Base-by-base conservation (phyloP, 64 coral and sea anemone species). In the Acropora yongei region DNA sequence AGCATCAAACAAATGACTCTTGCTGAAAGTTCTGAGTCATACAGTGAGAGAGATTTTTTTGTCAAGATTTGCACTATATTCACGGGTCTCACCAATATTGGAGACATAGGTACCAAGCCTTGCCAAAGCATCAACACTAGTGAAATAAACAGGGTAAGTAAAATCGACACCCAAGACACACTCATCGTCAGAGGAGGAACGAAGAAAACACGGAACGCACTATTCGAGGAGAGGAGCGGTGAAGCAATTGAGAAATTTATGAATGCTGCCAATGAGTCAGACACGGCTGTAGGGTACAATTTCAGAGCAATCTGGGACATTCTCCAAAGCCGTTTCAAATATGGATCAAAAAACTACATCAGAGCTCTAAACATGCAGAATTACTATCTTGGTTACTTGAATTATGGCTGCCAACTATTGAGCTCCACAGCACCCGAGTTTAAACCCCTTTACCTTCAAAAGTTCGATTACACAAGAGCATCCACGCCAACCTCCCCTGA, bases 301-400 rank as follows among this genome's bases (percentile, higher is more conserved):
- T 90, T 90, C 46, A 42, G 41, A 39, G 41, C 88, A n/a, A 80
- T 95, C 8, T 95, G 93, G 93, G 57, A 73, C 47, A 74, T 95
- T 49, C 75, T 95, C 1, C 90, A 95, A 87, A 72, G 71, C 8
- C 89, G 81, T 12, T 65, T 55, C 17, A 0, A 84, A 14, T 3
- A 67, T 39, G 66, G 72, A 19, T 76, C 72, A 44, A 6, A 57
- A 0, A 91, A 91, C 57, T 46, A 74, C 14, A 40, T 75, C 41
- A 83, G 79, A 82, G 80, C 68, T 46, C 10, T 72, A 30, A 91
- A 82, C 78, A 6, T 91, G 40, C 47, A 91, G 44, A 84, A 91
- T 71, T 91, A 84, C 55, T 84, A 47, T 40, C 67, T 75, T 42
- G 89, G 89, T 6, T 84, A 75, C 51, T 53, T 84, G 48, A 84